Conservation (phyloP, 1,140 invertebrate genomes). For the Platorchestia sp. region DNA sequence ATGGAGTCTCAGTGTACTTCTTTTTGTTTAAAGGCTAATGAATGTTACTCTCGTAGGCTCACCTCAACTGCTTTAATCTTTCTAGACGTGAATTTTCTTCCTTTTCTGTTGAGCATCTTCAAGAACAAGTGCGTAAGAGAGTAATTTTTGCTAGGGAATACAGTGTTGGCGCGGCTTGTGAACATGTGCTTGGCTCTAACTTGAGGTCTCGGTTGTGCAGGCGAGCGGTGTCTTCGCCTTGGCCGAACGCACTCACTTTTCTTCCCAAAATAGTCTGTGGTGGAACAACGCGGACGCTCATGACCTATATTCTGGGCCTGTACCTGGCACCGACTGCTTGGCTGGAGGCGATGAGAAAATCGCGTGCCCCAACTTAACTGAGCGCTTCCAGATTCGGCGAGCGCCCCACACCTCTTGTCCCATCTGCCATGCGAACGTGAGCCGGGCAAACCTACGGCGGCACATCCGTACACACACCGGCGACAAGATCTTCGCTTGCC, state of each 20-base stretch:
- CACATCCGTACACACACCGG: constrained; percentile 66
- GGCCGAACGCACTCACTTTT: constrained; percentile 43
- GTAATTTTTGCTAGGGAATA: not conserved
- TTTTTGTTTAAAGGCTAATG: not conserved
- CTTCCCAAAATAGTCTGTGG: constrained; percentile 16
- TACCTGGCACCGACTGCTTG: not conserved
- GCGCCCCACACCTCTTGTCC: constrained; percentile 56
- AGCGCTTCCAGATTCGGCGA: constrained; percentile 6
- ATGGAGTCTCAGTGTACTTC: too few relatives aligned
- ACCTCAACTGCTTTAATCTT: not conserved
- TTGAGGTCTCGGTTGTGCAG: constrained; percentile 49
- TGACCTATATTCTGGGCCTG: not conserved
- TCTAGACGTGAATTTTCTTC: not conserved
- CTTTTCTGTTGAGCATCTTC: not conserved
- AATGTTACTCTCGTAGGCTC: not conserved
- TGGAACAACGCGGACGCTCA: not conserved
- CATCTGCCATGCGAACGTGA: constrained; percentile 62
- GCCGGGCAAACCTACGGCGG: constrained; percentile 62
- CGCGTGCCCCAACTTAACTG: not conserved
- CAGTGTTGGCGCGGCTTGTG: not conserved
- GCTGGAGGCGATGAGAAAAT: not conserved
- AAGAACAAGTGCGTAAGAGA: not conserved
- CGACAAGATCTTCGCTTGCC: constrained; percentile 63
- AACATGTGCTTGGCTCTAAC: constrained; percentile 37
- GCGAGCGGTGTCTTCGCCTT: constrained; percentile 15